Percentiles rank a stretch among this genome's conserved stretches.
phyloP scores from a whole-genome alignment of 2,113 vertebrate genomes.

The Macquaria australasica region DNA sequence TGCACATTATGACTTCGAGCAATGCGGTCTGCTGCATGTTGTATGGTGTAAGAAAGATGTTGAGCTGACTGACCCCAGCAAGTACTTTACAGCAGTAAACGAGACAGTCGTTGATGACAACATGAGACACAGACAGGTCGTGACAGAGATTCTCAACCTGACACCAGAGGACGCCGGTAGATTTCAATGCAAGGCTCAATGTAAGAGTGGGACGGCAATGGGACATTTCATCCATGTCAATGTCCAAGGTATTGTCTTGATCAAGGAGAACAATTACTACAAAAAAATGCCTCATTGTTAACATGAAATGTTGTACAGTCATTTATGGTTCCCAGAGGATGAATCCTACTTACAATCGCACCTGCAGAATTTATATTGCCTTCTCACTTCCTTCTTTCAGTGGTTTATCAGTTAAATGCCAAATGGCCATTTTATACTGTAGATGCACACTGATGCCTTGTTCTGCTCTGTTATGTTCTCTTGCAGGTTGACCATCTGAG shows the following conservation, averaged over 20 bases:
- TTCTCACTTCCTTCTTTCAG: not conserved
- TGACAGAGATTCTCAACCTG: constrained; percentile 55
- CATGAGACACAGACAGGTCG: constrained; percentile 28
- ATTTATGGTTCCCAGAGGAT: not conserved
- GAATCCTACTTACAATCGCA: not conserved
- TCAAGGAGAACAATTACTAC: not conserved
- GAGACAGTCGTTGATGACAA: not conserved
- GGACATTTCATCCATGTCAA: constrained; percentile 29
- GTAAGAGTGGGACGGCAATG: fast-evolving
- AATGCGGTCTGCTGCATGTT: not conserved
- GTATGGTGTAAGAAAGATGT: fast-evolving
- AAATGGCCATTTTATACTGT: not conserved
- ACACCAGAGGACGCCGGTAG: fast-evolving
- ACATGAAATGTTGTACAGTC: not conserved
- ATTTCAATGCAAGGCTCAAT: constrained; percentile 57
- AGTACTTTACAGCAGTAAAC: constrained; percentile 58
- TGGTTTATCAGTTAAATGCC: not conserved
- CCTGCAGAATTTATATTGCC: not conserved
- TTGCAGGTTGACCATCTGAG: constrained; percentile 16
- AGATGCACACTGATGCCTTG: not conserved
- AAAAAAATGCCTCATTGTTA: not conserved
- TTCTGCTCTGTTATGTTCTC: constrained; percentile 8
- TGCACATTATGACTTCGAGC: fast-evolving
- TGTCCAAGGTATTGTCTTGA: constrained; percentile 30
- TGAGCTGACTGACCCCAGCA: constrained; percentile 33